Evolutionary conservation across 2,888 invertebrate species (phyloP), one percentile per base, ranked within the genome.

Genomic region (Folsomia manolachei): DNA sequence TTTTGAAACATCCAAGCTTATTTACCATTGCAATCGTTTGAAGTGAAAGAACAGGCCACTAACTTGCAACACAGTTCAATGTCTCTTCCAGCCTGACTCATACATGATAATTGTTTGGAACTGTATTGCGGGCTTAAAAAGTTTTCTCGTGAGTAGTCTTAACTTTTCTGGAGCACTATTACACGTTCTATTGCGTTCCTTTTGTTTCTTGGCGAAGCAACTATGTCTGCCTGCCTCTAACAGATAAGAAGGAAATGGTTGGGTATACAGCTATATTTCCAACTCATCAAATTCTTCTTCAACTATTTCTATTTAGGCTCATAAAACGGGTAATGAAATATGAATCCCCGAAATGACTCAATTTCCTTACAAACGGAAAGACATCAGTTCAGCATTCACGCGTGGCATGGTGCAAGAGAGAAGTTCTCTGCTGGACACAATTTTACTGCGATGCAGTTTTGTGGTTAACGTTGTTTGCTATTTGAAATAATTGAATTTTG

Each of bases 331-430:
- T 24, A 62, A 19, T 62, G 62, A 62, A 62, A 62, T 62, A 62
- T 62, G 62, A 62, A 62, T 62, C 62, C 62, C 2, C 62, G 24
- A 62, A 62, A 62, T 62, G 62, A 62, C 62, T 24, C 62, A 62
- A 62, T 62, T 62, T 23, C 62, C 19, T 14, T 25, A 19, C 4
- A 4, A 39, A 39, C 4, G 14, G 39, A 14, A 39, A 39, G 39
- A 14, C 39, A 39, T 39, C 39, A 39, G 4, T 39, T 39, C 14
- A 39, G 14, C 39, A 14, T 39, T 14, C 4, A 39, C 39, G n/a
- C 39, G 39, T 39, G 4, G n/a, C 39, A 14, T 39, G 4, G 39
- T 39, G 4, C 39, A 39, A 14, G 39, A n/a, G n/a, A n/a, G n/a
- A 39, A 39, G 39, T 9, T 39, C 14, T 39, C 39, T 39, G 39